Evolutionary conservation across 2,797 vertebrate species (phyloP).

Genomic region (Glyptemys insculpta): DNA sequence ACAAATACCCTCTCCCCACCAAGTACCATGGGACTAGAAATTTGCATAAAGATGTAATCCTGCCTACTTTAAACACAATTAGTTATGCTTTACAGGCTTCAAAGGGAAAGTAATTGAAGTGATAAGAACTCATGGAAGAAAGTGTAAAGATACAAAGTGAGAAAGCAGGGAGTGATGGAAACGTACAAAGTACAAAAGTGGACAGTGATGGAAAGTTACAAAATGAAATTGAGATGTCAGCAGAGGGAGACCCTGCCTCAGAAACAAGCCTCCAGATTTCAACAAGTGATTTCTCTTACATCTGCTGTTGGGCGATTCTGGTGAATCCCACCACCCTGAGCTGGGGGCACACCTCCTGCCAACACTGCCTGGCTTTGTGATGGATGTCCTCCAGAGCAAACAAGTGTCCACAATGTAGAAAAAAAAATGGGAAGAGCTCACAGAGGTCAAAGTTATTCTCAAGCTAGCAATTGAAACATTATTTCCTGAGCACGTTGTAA

Average conservation of each 20-base stretch:
- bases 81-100: not conserved
- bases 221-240: not conserved
- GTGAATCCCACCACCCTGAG: constrained; percentile 89
- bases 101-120: not conserved
- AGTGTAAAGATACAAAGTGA: not conserved
- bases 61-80: constrained; percentile 17
- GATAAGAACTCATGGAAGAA: not conserved
- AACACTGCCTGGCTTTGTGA: constrained; percentile 89
- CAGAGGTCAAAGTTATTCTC: constrained; percentile 89
- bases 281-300: constrained; percentile 85
- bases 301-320: constrained; percentile 88
- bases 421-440: constrained; percentile 88
- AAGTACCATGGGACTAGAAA: not conserved
- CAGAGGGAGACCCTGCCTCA: not conserved
- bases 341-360: constrained; percentile 89
- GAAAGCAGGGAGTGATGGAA: not conserved
- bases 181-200: constrained; percentile 60
- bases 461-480: constrained; percentile 90
- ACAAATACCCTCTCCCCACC: not conserved
- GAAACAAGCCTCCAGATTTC: constrained; percentile 71
- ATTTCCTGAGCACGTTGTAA: constrained; percentile 81
- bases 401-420: constrained; percentile 89
- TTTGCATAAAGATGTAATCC: not conserved
- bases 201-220: constrained; percentile 66
- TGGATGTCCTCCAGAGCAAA: constrained; percentile 87